Evolutionary conservation across 2,797 vertebrate genomes (phyloP), one percentile per base, ranked within the genome.

Genomic region (Capromys pilorides): DNA sequence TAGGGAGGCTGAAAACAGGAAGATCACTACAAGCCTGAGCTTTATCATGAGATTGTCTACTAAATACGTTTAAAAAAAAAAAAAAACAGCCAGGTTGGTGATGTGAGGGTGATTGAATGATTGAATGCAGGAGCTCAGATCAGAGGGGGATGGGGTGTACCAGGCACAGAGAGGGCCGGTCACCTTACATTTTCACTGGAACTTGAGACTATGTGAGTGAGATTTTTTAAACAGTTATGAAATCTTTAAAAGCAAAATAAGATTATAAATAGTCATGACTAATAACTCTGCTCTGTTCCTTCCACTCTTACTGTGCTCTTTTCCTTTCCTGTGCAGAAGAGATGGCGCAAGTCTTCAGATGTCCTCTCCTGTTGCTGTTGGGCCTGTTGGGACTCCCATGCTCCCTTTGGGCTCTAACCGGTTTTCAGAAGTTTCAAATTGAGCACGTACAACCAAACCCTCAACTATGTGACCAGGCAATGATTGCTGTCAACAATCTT

Each of bases 361-460:
- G 28, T 31, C 41, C 41, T 49, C 41, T 77, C 73, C 41, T 77
- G 2, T 12, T 96, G 84, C 57, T 97, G 71, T 62, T 97, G 92
- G 94, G 36, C 31, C 81, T 93, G 0, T 87, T 88, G 54, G 45
- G n/a, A 31, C 78, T 67, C 0, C 14, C 26, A 21, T 1, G 10
- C 33, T 77, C 59, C 18, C 49, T 88, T 26, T 24, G 19, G 41
- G 51, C 84, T 54, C 28, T 7, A 36, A 96, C 95, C 51, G 88
- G 1, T 18, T 94, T 93, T 75, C 41, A 3, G 0, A 95, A 92
- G 97, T 97, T 97, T 94, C 28, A 66, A 77, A 79, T 94, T 82
- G 94, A 96, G 80, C 97, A 97, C 33, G 54, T 97, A 64, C 89
- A 51, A 19, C n/a, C 24, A 54, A 71, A 1, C 36, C 61, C 11